These are phyloP conservation scores for Sinocyclocheilus grahami DNA, from an alignment of 2,113 vertebrate genomes.

Conservation along the genomic window DNA sequence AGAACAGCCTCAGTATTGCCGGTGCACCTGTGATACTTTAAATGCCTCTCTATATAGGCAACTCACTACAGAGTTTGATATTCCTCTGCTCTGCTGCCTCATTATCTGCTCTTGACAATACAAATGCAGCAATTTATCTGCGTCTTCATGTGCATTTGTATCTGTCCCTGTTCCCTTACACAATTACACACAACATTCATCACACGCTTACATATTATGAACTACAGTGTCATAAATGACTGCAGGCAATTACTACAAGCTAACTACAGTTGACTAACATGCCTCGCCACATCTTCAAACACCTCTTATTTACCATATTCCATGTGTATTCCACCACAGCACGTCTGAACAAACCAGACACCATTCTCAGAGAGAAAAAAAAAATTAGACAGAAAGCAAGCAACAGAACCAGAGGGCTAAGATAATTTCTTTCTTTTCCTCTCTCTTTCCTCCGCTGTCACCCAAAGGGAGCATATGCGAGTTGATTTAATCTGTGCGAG, in stretches of 20 bases:
- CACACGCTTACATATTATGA: neutral
- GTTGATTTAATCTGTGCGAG: no score
- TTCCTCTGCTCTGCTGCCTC: conserved; percentile 53
- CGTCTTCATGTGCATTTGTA: neutral
- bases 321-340: no score
- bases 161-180: neutral
- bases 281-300: neutral
- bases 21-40: no score
- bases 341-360: no score
- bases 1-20: no score
- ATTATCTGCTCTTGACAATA: conserved; percentile 60
- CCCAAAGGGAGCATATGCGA: no score
- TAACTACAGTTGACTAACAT: neutral
- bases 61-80: no score
- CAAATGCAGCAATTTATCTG: conserved; percentile 62
- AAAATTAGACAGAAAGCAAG: no score
- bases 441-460: no score
- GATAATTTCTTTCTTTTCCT: conserved; percentile 10
- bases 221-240: neutral
- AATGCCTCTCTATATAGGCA: no score
- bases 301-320: no score
- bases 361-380: no score
- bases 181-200: neutral
- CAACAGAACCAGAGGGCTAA: neutral
- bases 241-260: conserved; percentile 2